Evolutionary conservation across 2,888 invertebrate species (phyloP).

Genomic region (Agonum fuliginosum): DNA sequence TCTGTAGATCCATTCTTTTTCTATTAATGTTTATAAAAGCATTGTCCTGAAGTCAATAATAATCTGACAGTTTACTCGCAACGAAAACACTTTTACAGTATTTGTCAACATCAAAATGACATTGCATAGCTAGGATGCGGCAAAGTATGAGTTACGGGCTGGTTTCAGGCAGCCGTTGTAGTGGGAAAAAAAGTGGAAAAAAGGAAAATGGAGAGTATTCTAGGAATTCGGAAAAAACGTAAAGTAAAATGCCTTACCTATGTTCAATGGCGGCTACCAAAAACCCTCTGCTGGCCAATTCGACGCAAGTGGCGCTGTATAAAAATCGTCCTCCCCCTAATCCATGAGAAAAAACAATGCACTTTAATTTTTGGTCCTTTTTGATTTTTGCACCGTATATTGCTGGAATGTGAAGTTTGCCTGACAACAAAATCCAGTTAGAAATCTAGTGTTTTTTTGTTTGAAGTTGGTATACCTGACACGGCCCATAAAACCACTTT

Average conservation of each 20-base stretch:
- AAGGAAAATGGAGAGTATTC: too few species aligned
- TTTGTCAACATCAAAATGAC: too few species aligned
- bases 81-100: too few species aligned
- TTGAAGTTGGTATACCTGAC: conserved; percentile 65
- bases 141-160: too few species aligned
- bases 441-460: background rate
- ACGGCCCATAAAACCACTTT: conserved; percentile 68
- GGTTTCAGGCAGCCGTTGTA: too few species aligned
- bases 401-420: conserved; percentile 74
- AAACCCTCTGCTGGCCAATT: conserved; percentile 80
- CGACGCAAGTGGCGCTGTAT: conserved; percentile 77
- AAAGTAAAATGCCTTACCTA: conserved; percentile 73
- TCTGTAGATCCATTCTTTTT: too few species aligned
- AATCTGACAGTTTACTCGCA: too few species aligned
- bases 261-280: conserved; percentile 81
- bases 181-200: too few species aligned
- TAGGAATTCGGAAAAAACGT: too few species aligned
- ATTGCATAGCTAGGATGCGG: too few species aligned
- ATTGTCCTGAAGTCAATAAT: too few species aligned
- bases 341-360: conserved; percentile 80
- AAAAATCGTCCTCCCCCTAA: conserved; percentile 78
- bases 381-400: conserved; percentile 73
- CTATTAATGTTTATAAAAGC: too few species aligned
- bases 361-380: conserved; percentile 72
- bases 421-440: conserved; percentile 66